These are phyloP conservation scores for Chymomyza fuscimana DNA, from an alignment of 2,888 invertebrate species.

Conservation along the genomic window DNA sequence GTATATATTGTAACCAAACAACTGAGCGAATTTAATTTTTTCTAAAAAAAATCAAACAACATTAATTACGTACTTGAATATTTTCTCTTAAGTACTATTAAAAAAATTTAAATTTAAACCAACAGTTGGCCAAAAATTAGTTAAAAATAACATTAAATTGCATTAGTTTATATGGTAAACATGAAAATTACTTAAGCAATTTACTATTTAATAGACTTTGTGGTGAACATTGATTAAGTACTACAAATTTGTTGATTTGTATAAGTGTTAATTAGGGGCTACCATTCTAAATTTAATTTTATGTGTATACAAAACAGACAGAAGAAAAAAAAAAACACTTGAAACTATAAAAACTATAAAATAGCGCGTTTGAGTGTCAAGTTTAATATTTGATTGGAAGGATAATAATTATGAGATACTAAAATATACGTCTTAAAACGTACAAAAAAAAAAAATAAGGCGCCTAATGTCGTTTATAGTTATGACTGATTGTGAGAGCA, in stretches of 20 bases:
- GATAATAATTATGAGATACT: slow-evolving; percentile 35
- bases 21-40: slow-evolving; percentile 68
- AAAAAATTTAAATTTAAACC: slow-evolving; percentile 23
- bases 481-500: slow-evolving; percentile 58
- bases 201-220: slow-evolving; percentile 67
- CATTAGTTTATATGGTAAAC: slow-evolving; percentile 7
- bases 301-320: slow-evolving; percentile 1
- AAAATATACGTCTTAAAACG: slow-evolving; percentile 29
- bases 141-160: slow-evolving; percentile 28
- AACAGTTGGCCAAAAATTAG: slow-evolving; percentile 43
- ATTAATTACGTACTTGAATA: background rate
- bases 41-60: slow-evolving; percentile 32
- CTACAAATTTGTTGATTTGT: slow-evolving; percentile 35
- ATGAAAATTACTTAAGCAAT: slow-evolving; percentile 60
- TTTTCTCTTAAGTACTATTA: slow-evolving; percentile 21
- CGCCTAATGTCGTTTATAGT: slow-evolving; percentile 38
- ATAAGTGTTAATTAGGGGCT: slow-evolving; percentile 44
- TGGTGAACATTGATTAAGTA: slow-evolving; percentile 29
- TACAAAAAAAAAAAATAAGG: slow-evolving; percentile 27
- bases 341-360: slow-evolving; percentile 33
- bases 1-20: slow-evolving; percentile 34
- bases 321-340: slow-evolving; percentile 26
- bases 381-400: slow-evolving; percentile 35
- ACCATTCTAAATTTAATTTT: slow-evolving; percentile 6
- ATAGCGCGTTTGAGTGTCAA: slow-evolving; percentile 33